Evolutionary conservation across 2,113 vertebrate species (phyloP), one percentile per base, ranked within the genome.

Genomic region (Gobius niger): DNA sequence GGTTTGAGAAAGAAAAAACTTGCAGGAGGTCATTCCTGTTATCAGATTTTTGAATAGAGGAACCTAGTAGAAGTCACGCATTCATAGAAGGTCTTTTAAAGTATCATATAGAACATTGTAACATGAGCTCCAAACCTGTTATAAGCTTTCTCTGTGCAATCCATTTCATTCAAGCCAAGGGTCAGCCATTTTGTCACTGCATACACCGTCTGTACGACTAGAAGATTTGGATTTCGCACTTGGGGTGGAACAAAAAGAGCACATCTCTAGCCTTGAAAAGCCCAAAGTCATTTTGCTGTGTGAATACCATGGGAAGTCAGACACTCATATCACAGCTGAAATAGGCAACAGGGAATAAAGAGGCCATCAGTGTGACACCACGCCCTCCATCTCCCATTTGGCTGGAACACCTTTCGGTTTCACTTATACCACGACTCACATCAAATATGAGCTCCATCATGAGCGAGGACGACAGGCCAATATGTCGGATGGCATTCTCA

Each of bases 381-480:
- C 62, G 7, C 42, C 62, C 61, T 78, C 80, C 69, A 52, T 85
- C 75, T 86, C 61, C 78, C 73, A 76, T 84, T 86, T 72, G 72
- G 54, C 73, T 72, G 75, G 57, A 85, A 80, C 82, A 84, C 80
- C 87, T 87, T 81, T 90, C 76, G 62, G 78, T 88, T 83, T 86
- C 81, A 84, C 77, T 85, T 77, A 80, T 66, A 86, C 62, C 46
- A 12, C 76, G 72, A 75, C 82, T 78, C 70, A 66, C 67, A 82
- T 90, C 74, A 87, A 87, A 88, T 75, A 80, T 80, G 68, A 82
- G 60, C 81, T 86, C 74, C 75, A 84, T 89, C 84, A 89, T 87
- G 74, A 84, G 78, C 75, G 57, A 82, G 78, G 75, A 84, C 73
- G 86, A 85, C 87, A 83, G 82, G 77, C 84, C 83, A 90, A 86